phyloP scores from a whole-genome alignment of 2,888 invertebrate genomes.

The Orthosia cruda region DNA sequence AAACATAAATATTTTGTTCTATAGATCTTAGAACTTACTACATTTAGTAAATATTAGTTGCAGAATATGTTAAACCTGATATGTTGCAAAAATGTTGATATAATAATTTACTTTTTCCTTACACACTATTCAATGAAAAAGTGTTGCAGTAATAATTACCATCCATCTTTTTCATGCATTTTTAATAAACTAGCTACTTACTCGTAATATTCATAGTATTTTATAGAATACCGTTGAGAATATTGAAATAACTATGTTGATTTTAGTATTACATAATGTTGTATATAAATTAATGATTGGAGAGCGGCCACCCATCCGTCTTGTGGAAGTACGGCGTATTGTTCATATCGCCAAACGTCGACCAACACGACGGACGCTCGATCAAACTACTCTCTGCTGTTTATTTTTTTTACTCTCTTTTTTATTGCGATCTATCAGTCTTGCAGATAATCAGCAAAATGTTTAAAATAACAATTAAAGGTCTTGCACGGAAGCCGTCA shows the following conservation, averaged over 20 bases:
- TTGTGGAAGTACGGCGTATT: conserved; percentile 36
- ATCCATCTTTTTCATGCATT: conserved; percentile 34
- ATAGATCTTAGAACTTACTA: too few species aligned
- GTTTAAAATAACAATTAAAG: too few species aligned
- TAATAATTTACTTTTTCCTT: neutral
- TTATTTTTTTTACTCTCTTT: too few species aligned
- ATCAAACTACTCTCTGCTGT: conserved; percentile 40
- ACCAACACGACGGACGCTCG: conserved; percentile 33
- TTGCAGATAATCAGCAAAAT: too few species aligned
- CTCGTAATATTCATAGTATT: conserved; percentile 49
- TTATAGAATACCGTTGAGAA: conserved; percentile 20
- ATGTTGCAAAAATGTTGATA: neutral
- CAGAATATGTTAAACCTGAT: neutral
- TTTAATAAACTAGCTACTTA: conserved; percentile 24
- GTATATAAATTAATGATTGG: conserved; percentile 49
- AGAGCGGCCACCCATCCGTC: conserved; percentile 48
- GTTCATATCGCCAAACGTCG: conserved; percentile 35
- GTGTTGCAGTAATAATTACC: neutral
- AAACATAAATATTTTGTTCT: neutral
- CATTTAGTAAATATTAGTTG: neutral
- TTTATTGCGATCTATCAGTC: too few species aligned
- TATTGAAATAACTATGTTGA: conserved; percentile 40
- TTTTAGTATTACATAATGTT: conserved; percentile 54
- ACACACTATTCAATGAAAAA: conserved; percentile 1
- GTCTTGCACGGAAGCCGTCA: too few species aligned